Base-by-base conservation (phyloP, 2,888 invertebrate species). In the Cordilura impudica region DNA sequence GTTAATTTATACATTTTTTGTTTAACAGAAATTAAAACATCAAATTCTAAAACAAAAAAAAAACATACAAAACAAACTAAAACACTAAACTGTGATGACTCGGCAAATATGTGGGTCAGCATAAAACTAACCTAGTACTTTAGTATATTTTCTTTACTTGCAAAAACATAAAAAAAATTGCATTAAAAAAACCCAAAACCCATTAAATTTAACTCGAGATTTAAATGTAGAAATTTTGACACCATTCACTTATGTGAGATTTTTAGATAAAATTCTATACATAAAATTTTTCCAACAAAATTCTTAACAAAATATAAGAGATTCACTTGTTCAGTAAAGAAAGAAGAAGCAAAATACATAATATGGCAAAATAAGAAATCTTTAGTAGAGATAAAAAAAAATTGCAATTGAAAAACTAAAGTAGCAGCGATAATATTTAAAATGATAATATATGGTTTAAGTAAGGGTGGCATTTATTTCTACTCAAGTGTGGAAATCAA, bases 41-140 rank as follows among this genome's bases (percentile, higher is more conserved):
- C 35, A 39, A 39, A 39, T 39, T 39, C n/a, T n/a, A 39, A 12
- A 39, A 39, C 12, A 35, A 35, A 35, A 35, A 35, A 35, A 39
- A 39, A 39, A 5, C 35, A n/a, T 39, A 39, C n/a, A 39, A 39
- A 4, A 26, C 6, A 26, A 6, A n/a, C 3, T 6, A 26, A 26
- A 26, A 4, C 26, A 39, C 35, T n/a, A 39, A 39, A 39, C 35
- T 39, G 74, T 74, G 78, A 70, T 78, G 78, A 78, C 60, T 74
- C 66, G 54, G 70, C 78, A 66, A 54, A 70, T 74, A 70, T 70
- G 51, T 78, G 66, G 78, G 74, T 66, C 78, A 78, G 66, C 39
- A 19, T 10, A 6, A 23, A 21, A 53, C 58, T 26, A 26, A 45
- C 31, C 29, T n/a, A n/a, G 12, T 39, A n/a, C 6, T 26, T 26